Base-by-base conservation (phyloP, 1,140 invertebrate species). In the Rhizoglyphus robini region DNA sequence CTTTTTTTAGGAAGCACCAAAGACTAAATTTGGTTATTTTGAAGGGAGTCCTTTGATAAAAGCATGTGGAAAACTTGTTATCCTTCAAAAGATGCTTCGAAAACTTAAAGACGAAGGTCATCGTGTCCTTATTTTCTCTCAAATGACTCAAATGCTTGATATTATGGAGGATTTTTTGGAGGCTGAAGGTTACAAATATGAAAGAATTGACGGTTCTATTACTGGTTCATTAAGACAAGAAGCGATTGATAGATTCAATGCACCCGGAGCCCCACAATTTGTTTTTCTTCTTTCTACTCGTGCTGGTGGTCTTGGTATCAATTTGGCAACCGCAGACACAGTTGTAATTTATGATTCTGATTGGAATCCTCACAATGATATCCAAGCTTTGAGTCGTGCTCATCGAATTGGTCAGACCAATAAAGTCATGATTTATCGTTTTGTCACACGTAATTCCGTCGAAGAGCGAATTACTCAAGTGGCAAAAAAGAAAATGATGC, bases 381-480 rank as follows among this genome's bases (percentile, higher is more conserved):
- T 99, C 67, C 96, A 99, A 77, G 96, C 96, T 2, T 99, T 99
- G 76, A 96, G 90, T 20, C 82, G 96, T 75, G 96, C 96, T 49
- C 96, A 99, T 84, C 85, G 96, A 79, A 98, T 99, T 72, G 96
- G 96, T 31, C 96, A 99, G 76, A 86, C 93, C 0, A 99, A 98
- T 74, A 97, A 96, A 78, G 95, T 99, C 0, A 97, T 99, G 94
- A 99, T 99, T 61, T 99, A 99, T 76, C 88, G 96, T n/a, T 99
- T 99, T 76, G 96, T 99, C 0, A 99, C 96, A 0, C 82, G 96
- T 67, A 93, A 93, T 72, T 96, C 94, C 47, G 96, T 99, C 0
- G 96, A 99, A 76, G 96, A 99, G 76, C 81, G 96, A 70, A 96
- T 99, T 0, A 97, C 93, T 0, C 94, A 99, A 77, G 88, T 83